Evolutionary conservation across 2,113 vertebrate genomes (phyloP).

Genomic region (Fregetta grallaria): DNA sequence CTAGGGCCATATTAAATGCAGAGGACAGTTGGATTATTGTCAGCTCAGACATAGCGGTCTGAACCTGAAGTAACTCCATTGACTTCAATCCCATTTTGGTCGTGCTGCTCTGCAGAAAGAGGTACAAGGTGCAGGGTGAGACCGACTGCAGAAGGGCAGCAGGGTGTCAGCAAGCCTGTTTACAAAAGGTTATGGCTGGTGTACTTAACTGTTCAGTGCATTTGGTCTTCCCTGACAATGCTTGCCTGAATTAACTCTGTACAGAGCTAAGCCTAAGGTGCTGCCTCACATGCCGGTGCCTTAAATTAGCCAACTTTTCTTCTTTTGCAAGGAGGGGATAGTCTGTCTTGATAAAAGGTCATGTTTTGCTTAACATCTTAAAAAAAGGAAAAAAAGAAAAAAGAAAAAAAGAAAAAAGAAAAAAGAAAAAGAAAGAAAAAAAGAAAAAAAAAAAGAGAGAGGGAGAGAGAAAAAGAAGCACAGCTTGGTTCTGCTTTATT

Average conservation of each 20-base stretch:
- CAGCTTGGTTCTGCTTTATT: neutral
- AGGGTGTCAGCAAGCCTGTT: neutral
- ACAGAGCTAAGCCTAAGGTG: neutral
- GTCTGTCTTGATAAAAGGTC: neutral
- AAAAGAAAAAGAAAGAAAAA: neutral
- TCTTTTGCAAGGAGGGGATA: neutral
- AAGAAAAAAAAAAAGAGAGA: neutral
- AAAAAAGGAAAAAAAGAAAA: neutral
- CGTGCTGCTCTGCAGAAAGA: neutral
- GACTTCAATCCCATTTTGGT: neutral
- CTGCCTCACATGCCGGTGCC: neutral
- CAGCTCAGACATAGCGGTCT: neutral
- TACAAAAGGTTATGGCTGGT: neutral
- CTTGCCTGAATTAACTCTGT: neutral
- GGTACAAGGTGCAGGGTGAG: neutral
- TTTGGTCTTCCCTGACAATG: neutral
- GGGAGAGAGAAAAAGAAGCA: neutral
- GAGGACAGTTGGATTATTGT: neutral
- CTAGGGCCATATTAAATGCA: neutral
- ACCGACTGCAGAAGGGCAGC: neutral
- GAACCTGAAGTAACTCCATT: neutral
- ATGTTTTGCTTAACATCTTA: neutral
- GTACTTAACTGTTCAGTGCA: neutral
- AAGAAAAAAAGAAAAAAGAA: fast-evolving
- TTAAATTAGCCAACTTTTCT: neutral